Base-by-base conservation (phyloP, 2,888 invertebrate species). In the Nemapogon koenigi region DNA sequence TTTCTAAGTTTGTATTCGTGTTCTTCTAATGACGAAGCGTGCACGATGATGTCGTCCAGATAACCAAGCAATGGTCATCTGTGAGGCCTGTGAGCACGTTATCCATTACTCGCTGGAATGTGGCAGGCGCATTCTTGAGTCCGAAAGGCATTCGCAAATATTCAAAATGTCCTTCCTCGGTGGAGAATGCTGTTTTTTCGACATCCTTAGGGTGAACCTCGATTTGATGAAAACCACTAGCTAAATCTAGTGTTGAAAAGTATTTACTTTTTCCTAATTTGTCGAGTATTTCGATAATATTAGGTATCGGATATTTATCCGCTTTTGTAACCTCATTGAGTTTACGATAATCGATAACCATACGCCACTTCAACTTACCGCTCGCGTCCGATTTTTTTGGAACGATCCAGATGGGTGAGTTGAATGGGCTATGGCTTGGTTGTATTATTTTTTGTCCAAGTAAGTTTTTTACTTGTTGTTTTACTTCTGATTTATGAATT, bases 31-130 rank as follows among this genome's bases (percentile, higher is more conserved):
- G 48, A 48, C 8, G 50, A 47, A 1, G 53, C 48, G 18, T 49
- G 47, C 2, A 46, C 31, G 1, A 59, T 47, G 1, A 53, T 49
- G 10, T 57, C 55, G 39, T 59, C 57, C 16, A 54, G 41, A 39
- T 53, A 59, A 51, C 49, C 33, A 50, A 49, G 15, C 49, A 50
- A 16, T 42, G 30, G 17, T 44, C 41, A 3, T 49, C 52, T 41
- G 49, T 45, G 7, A 53, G 22, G 2, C 50, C 53, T 2, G 36
- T 37, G 1, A 55, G 38, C 4, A 51, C 44, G 39, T 40, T 39
- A 17, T 53, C 48, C 48, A 57, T 53, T 2, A 41, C 42, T 7
- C 56, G 37, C 43, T 55, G 54, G 38, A 60, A 59, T 1, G 53
- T 57, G 1, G 53, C 42, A 2, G 51, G 51, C 1, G 51, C 49